These are phyloP conservation scores for Calliopum simillimum DNA, from an alignment of 2,888 invertebrate species.

Conservation along the genomic window DNA sequence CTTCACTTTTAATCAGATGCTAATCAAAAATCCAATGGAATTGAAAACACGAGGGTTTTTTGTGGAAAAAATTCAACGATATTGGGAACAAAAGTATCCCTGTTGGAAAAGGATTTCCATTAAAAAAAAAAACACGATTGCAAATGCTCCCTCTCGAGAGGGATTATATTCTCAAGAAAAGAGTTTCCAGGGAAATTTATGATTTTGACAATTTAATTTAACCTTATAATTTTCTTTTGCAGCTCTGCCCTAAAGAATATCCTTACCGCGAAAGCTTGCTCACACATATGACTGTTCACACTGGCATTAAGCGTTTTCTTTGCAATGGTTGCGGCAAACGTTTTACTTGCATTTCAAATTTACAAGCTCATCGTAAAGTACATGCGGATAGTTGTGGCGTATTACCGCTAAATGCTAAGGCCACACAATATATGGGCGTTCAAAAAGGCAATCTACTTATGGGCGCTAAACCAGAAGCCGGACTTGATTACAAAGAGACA, in stretches of 20 bases:
- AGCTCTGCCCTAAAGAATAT: slow-evolving; percentile 67
- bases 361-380: slow-evolving; percentile 69
- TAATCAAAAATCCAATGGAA: too few relatives aligned
- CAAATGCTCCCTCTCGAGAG: too few relatives aligned
- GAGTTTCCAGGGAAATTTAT: too few relatives aligned
- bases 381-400: slow-evolving; percentile 68
- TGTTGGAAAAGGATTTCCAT: too few relatives aligned
- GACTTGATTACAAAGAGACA: slow-evolving; percentile 60
- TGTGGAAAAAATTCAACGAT: too few relatives aligned
- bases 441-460: slow-evolving; percentile 62
- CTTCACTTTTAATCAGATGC: too few relatives aligned
- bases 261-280: slow-evolving; percentile 69
- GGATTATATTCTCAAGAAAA: too few relatives aligned
- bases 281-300: slow-evolving; percentile 69
- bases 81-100: too few relatives aligned
- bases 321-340: slow-evolving; percentile 69
- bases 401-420: slow-evolving; percentile 63
- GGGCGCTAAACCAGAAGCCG: slow-evolving; percentile 63
- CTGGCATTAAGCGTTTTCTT: slow-evolving; percentile 69
- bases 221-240: slow-evolving; percentile 30
- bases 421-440: slow-evolving; percentile 64
- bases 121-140: too few relatives aligned
- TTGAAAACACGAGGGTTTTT: too few relatives aligned
- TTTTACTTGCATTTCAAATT: slow-evolving; percentile 70
- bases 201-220: not conserved